These are phyloP conservation scores for Craniophora ligustri DNA, from an alignment of 2,888 invertebrate species.

Conservation along the genomic window DNA sequence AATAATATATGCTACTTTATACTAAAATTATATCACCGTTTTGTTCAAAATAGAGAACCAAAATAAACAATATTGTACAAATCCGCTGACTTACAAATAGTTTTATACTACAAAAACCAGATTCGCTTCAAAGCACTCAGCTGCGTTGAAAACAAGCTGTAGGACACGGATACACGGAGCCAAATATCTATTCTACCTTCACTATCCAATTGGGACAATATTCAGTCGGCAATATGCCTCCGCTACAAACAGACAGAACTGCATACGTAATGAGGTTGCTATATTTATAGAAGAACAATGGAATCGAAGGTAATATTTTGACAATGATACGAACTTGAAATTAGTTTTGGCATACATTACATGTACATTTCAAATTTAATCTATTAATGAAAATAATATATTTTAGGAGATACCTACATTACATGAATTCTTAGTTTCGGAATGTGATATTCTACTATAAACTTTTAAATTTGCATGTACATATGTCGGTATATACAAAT, in stretches of 20 bases:
- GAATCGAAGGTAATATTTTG: constrained; percentile 8
- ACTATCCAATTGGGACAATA: constrained; percentile 44
- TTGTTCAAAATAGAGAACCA: neutral
- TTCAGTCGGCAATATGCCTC: constrained; percentile 42
- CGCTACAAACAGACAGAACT: constrained; percentile 19
- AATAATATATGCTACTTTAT: too few relatives aligned
- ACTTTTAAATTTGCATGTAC: too few relatives aligned
- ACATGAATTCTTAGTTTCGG: too few relatives aligned
- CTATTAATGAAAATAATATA: too few relatives aligned
- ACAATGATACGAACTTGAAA: neutral
- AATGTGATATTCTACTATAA: too few relatives aligned
- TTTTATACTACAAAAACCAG: constrained; percentile 18
- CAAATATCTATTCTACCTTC: constrained; percentile 19
- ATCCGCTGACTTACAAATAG: constrained; percentile 23
- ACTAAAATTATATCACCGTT: too few relatives aligned
- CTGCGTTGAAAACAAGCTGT: constrained; percentile 35
- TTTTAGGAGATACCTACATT: too few relatives aligned
- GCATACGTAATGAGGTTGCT: constrained; percentile 26
- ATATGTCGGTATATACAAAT: too few relatives aligned
- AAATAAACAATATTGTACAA: neutral
- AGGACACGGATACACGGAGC: constrained; percentile 6
- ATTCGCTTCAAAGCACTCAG: constrained; percentile 26
- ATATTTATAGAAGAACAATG: constrained; percentile 13
- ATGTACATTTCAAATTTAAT: too few relatives aligned
- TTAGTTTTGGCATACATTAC: neutral